Percentiles rank a stretch among this genome's conserved stretches.
phyloP scores from a whole-genome alignment of 2,888 invertebrate species.

The Pyralis farinalis region DNA sequence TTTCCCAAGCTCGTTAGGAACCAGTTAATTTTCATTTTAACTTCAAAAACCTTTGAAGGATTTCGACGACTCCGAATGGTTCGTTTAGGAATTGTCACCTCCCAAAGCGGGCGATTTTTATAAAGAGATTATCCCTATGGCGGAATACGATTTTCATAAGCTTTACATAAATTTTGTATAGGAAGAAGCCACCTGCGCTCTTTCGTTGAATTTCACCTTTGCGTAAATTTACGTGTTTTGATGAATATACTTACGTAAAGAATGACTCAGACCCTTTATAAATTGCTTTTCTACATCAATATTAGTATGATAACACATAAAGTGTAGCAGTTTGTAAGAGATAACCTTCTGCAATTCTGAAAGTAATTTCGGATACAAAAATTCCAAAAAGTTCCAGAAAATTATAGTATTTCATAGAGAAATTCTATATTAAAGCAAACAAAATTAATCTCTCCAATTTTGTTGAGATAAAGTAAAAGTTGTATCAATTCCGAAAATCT shows the following conservation, averaged over 20 bases:
- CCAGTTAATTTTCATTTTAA: conserved; percentile 18
- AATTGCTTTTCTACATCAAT: no score
- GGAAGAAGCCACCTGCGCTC: conserved; percentile 4
- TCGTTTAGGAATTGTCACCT: conserved; percentile 32
- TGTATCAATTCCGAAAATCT: no score
- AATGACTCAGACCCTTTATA: neutral
- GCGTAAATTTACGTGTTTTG: conserved; percentile 9
- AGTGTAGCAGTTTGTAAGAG: no score
- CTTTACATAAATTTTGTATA: conserved; percentile 8
- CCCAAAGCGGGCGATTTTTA: conserved; percentile 27
- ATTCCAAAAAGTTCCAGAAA: no score
- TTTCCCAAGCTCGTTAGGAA: conserved; percentile 16
- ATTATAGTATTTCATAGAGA: no score
- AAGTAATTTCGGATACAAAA: no score
- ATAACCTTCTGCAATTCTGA: no score
- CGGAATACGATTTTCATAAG: conserved; percentile 9
- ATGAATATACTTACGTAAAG: neutral
- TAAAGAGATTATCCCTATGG: conserved; percentile 17
- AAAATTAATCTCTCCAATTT: no score
- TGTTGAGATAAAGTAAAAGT: no score
- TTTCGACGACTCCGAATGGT: conserved; percentile 30
- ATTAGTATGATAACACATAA: no score
- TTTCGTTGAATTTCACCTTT: conserved; percentile 7
- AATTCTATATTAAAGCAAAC: no score
- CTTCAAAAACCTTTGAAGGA: conserved; percentile 25